Percentiles rank a stretch among this genome's conserved stretches.
These are phyloP conservation scores for Sebastiscus albofasciatus DNA, from an alignment of 2,797 vertebrate species.

Conservation along the genomic window DNA sequence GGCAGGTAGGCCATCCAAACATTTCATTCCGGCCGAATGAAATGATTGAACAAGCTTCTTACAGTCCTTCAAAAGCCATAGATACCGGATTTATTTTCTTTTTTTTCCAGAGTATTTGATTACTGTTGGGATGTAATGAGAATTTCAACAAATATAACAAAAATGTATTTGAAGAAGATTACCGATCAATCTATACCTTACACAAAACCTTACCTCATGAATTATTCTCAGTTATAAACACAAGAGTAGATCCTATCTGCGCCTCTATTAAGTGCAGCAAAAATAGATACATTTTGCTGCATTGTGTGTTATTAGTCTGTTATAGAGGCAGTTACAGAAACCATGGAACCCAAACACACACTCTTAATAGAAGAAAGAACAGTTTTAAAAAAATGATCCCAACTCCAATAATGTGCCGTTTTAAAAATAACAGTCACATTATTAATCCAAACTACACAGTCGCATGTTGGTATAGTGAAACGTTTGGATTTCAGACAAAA, in stretches of 20 bases:
- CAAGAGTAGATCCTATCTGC: too few species aligned
- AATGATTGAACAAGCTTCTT: too few species aligned
- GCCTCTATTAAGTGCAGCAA: too few species aligned
- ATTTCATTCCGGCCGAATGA: too few species aligned
- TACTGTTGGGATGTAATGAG: neutral
- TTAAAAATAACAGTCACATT: neutral
- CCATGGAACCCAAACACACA: neutral
- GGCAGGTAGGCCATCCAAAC: too few species aligned
- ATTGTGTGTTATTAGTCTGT: neutral
- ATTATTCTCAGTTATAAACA: too few species aligned
- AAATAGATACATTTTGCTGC: neutral
- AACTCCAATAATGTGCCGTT: neutral
- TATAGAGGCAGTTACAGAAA: neutral
- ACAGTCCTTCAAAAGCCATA: neutral
- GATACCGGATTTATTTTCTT: neutral
- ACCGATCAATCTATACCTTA: neutral
- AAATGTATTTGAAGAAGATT: neutral
- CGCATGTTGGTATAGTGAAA: neutral
- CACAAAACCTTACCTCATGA: neutral
- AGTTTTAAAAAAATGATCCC: neutral
- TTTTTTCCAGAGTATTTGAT: neutral
- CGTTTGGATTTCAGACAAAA: neutral
- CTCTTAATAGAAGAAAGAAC: neutral
- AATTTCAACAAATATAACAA: neutral
- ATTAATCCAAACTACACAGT: neutral